Evolutionary conservation across 2,888 invertebrate species (phyloP).

Genomic region (Pterobdella sp.): DNA sequence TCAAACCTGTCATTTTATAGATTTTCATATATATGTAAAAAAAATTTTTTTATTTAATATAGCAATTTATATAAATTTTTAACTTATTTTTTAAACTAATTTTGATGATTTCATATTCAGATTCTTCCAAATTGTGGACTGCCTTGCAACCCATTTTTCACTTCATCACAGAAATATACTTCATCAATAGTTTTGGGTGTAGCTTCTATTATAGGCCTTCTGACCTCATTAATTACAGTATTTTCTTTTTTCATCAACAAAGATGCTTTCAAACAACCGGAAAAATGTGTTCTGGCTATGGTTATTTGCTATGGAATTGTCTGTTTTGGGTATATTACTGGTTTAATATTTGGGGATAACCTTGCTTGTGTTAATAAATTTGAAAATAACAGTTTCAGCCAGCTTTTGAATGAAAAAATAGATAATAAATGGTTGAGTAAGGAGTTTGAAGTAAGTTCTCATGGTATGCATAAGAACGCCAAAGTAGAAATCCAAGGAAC

Average conservation of each 20-base stretch:
- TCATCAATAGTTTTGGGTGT: constrained; percentile 84
- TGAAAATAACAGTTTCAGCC: constrained; percentile 51
- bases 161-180: constrained; percentile 69
- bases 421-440: constrained; percentile 45
- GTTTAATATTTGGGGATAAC: constrained; percentile 52
- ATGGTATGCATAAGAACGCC: constrained; percentile 20
- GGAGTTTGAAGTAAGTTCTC: constrained; percentile 26
- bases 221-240: constrained; percentile 74
- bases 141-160: constrained; percentile 88
- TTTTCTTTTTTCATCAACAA: constrained; percentile 85
- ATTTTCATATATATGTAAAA: too few species aligned
- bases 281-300: constrained; percentile 90
- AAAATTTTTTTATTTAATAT: too few species aligned
- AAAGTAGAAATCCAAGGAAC: constrained; percentile 60
- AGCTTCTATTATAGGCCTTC: constrained; percentile 81
- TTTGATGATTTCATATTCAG: neutral
- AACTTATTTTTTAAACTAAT: neutral
- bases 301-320: constrained; percentile 92
- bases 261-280: constrained; percentile 89
- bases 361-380: constrained; percentile 51
- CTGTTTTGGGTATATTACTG: constrained; percentile 75
- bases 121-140: constrained; percentile 53
- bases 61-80: neutral
- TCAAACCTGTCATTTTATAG: too few species aligned
- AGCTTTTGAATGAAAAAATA: constrained; percentile 58